phyloP scores from a whole-genome alignment of 2,113 vertebrate genomes.

The Apteryx owenii region DNA sequence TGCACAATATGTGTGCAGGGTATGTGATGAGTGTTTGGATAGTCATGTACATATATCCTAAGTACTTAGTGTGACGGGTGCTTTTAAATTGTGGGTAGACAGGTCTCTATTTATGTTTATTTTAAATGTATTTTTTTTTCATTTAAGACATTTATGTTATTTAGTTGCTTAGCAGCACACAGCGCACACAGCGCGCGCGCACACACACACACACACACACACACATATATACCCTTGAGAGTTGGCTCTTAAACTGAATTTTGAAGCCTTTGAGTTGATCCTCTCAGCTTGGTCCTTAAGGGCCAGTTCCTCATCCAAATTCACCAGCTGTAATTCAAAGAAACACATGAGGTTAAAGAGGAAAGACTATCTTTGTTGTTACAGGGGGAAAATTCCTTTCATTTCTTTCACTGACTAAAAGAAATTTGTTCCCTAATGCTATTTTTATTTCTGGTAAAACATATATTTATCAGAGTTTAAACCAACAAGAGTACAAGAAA shows the following conservation, averaged over 20 bases:
- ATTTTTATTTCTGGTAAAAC: slow-evolving; percentile 26
- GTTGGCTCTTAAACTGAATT: neutral
- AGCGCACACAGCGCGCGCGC: too few species aligned
- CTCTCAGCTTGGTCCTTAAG: neutral
- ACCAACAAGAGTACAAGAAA: slow-evolving; percentile 37
- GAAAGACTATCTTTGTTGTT: neutral
- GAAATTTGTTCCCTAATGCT: neutral
- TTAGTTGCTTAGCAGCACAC: neutral
- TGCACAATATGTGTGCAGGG: neutral
- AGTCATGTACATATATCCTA: neutral
- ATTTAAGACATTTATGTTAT: neutral
- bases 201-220: neutral
- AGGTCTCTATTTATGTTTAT: neutral
- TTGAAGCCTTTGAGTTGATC: neutral
- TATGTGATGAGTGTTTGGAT: neutral
- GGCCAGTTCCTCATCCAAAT: neutral
- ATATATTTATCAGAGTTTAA: slow-evolving; percentile 58
- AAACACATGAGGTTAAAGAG: neutral
- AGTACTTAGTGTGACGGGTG: neutral
- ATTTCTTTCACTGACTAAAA: slow-evolving; percentile 18
- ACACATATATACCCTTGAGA: neutral
- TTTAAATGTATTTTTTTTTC: neutral
- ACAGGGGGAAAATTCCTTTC: neutral
- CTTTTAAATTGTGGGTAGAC: neutral
- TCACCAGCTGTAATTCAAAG: neutral